Base-by-base conservation (phyloP, 2,113 vertebrate species). In the Galemys pyrenaicus region DNA sequence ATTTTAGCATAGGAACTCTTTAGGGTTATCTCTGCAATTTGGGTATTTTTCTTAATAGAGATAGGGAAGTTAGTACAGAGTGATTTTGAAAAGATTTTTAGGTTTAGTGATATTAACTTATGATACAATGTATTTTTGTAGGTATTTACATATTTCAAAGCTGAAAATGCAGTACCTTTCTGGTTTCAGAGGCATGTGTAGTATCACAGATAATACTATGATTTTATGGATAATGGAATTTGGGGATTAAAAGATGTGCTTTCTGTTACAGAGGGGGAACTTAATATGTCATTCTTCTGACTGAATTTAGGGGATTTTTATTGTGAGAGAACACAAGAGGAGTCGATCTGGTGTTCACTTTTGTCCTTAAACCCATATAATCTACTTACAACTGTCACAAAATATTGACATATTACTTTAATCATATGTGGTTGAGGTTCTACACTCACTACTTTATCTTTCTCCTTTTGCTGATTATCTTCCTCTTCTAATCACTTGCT, bases 161-260 rank as follows among this genome's bases (percentile, higher is more conserved):
- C 77, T 37, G 79, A 83, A 92, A 70, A 24, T 19, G 73, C 13
- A 32, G 62, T 51, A 22, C 80, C 60, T 32, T 84, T 85, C 20
- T 91, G 37, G 19, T 65, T 71, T 91, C 37, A 85, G 37, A 89
- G 19, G 15, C 16, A 19, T 95, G 83, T 93, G 44, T 91, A 95
- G 88, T 65, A 84, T 39, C 49, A 15, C 13, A 88, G 79, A 81
- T 64, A 9, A 84, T 81, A 85, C 8, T 94, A 83, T 17, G 80
- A n/a, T 91, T 87, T 83, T 90, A 67, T 46, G 67, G 41, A 39
- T 89, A 77, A 22, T 24, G 39, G 22, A 80, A 81, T 3, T 28
- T 77, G 44, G 9, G 9, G 44, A 44, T 44, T 44, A 44, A 44
- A 44, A 44, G 44, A 44, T 6, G 44, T 44, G 44, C 44, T 44